Conservation (phyloP, 1,140 invertebrate genomes). For the Pseudoatta argentina region DNA sequence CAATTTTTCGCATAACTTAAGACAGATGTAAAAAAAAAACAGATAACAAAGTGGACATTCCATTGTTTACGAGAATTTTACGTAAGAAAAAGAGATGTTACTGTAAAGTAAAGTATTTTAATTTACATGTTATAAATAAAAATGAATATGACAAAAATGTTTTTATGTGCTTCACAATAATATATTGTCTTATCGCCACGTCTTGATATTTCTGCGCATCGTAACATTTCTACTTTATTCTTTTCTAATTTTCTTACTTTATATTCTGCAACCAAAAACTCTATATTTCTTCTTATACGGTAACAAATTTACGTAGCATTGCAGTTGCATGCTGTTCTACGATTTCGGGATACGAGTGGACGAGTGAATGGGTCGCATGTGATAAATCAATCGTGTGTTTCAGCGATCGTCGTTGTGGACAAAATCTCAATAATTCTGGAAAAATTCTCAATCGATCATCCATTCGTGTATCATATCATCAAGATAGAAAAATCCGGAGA, state of each 20-base stretch:
- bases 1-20: neutral
- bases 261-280: neutral
- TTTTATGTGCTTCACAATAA: neutral
- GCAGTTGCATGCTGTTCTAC: neutral
- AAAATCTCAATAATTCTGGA: neutral
- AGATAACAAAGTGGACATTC: neutral
- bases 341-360: neutral
- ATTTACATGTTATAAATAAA: neutral
- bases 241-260: conserved; percentile 7
- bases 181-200: neutral
- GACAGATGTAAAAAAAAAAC: neutral
- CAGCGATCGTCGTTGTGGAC: neutral
- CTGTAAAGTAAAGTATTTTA: neutral
- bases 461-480: conserved; percentile 23
- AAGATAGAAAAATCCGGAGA: neutral
- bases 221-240: conserved; percentile 3
- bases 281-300: neutral
- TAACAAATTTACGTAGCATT: neutral
- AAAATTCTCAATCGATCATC: conserved; percentile 25
- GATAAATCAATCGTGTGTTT: conserved; percentile 30
- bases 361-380: neutral
- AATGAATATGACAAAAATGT: neutral
- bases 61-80: neutral
- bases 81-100: neutral
- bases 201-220: no score